Base-by-base conservation (phyloP, 37 sponge, comb jelly and placozoan species). In the Halichondria panicea region DNA sequence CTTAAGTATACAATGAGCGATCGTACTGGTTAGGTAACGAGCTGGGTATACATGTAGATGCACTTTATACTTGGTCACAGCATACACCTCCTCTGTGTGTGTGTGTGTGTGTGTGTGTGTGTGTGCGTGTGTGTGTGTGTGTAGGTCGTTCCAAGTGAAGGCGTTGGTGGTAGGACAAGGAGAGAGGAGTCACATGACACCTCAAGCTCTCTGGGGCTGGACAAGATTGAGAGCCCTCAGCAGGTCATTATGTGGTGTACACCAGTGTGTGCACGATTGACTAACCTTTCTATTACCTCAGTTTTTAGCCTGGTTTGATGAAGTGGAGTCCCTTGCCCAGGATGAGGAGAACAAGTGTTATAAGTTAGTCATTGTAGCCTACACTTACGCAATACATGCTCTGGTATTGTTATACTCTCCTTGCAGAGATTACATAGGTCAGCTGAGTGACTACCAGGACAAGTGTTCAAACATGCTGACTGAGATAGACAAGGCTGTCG, bases 401-500 rank as follows among this genome's bases (percentile, higher is more conserved):
- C 7, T 8, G 27, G 25, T 68, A 43, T 42, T 3, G 45, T 40
- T 62, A 59, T 59, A n/a, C 12, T 12, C 24, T 56, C 35, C 27
- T 31, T 79, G 21, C 74, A 88, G 92, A 50, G 89, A 61, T 15
- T 92, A 88, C 76, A 72, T 67, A 8, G 57, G 64, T 19, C 88
- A 90, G 63, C 72, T 96, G 81, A 37, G 65, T n/a, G 91, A 86
- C 40, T 93, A 96, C 66, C 43, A 76, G 22, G 61, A 53, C 1
- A 72, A 88, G 69, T 96, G 97, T 75, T 80, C 77, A 25, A 52
- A 60, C 31, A 84, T 96, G 54, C 43, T 93, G 63, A 27, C 66
- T 22, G 93, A 88, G 61, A 70, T 93, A 30, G 28, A 33, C 3
- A 31, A 55, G 35, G 90, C 98, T 3, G 76, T 97, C 37, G 68